Percentiles rank a stretch among this genome's conserved stretches.
These are phyloP conservation scores for Anoplopoma fimbria DNA, from an alignment of 2,113 vertebrate genomes.

Conservation along the genomic window DNA sequence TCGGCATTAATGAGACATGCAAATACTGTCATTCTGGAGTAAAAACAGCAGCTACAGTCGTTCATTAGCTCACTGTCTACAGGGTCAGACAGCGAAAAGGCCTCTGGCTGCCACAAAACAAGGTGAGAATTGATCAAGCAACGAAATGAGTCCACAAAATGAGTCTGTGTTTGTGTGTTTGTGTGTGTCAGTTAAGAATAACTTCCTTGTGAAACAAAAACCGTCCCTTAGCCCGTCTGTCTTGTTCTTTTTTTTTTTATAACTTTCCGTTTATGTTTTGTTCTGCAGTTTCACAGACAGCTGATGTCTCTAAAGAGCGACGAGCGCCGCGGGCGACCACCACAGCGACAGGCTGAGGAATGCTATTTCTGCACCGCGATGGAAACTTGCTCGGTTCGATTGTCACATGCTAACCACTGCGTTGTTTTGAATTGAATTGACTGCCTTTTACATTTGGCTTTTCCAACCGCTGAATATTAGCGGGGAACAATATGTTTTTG, in stretches of 20 bases:
- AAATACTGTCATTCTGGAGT: constrained; percentile 17
- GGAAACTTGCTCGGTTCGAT: constrained; percentile 60
- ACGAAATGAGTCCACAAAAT: not conserved
- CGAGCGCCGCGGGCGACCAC: constrained; percentile 13
- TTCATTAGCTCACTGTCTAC: not conserved
- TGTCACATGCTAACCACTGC: constrained; percentile 38
- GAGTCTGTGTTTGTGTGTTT: not conserved
- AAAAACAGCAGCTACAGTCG: constrained; percentile 36
- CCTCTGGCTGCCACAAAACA: not conserved
- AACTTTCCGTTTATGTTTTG: constrained; percentile 38
- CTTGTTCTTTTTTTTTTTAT: constrained; percentile 28
- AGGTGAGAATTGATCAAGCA: constrained; percentile 25
- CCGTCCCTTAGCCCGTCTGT: constrained; percentile 1
- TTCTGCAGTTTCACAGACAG: constrained; percentile 33
- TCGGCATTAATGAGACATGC: constrained; percentile 8
- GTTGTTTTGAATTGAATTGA: constrained; percentile 43
- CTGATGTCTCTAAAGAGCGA: constrained; percentile 43
- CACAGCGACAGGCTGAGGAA: constrained; percentile 24
- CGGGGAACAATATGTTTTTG: constrained; percentile 25
- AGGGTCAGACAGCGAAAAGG: constrained; percentile 24
- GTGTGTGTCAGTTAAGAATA: not conserved
- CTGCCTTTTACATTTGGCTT: constrained; percentile 28
- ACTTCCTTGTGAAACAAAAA: constrained; percentile 35
- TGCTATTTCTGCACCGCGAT: constrained; percentile 38
- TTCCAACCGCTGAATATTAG: constrained; percentile 48